Conservation (phyloP, 2,113 vertebrate genomes). For the Misgurnus anguillicaudatus region DNA sequence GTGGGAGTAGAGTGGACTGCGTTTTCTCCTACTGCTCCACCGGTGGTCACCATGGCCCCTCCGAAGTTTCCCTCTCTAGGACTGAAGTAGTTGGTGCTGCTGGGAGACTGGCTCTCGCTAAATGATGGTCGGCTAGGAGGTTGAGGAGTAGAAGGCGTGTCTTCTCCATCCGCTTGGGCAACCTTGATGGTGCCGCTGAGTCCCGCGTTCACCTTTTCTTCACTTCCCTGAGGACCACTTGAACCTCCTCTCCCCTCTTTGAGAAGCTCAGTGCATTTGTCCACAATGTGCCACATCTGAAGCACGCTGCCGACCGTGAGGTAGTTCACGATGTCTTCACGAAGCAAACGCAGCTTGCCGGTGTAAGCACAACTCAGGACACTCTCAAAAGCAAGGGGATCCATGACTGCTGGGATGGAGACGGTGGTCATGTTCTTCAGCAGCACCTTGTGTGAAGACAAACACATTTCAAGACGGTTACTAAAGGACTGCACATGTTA, state of each 20-base stretch:
- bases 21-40: conserved; percentile 57
- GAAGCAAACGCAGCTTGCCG: conserved; percentile 83
- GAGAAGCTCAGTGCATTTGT: conserved; percentile 92
- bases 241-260: conserved; percentile 69
- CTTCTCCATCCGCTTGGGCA: conserved; percentile 40
- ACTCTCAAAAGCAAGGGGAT: conserved; percentile 87
- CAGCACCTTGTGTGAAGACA: conserved; percentile 75
- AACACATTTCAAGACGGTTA: neutral
- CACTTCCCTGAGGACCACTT: conserved; percentile 4
- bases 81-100: conserved; percentile 91
- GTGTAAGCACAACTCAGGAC: conserved; percentile 90
- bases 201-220: conserved; percentile 48
- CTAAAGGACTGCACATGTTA: neutral
- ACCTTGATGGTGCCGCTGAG: conserved; percentile 57
- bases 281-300: conserved; percentile 98
- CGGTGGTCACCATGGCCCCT: conserved; percentile 52
- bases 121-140: conserved; percentile 70
- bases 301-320: conserved; percentile 92
- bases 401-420: conserved; percentile 86
- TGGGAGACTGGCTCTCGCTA: conserved; percentile 87
- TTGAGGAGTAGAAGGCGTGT: conserved; percentile 55
- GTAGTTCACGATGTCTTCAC: conserved; percentile 90
- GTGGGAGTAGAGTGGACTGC: conserved; percentile 68
- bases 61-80: conserved; percentile 74
- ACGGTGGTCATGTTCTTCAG: conserved; percentile 90